A percentile compares a stretch with the other conserved stretches of the same genome.
phyloP scores from a whole-genome alignment of 1,140 invertebrate genomes.

The Aphelenchoides fujianensis region DNA sequence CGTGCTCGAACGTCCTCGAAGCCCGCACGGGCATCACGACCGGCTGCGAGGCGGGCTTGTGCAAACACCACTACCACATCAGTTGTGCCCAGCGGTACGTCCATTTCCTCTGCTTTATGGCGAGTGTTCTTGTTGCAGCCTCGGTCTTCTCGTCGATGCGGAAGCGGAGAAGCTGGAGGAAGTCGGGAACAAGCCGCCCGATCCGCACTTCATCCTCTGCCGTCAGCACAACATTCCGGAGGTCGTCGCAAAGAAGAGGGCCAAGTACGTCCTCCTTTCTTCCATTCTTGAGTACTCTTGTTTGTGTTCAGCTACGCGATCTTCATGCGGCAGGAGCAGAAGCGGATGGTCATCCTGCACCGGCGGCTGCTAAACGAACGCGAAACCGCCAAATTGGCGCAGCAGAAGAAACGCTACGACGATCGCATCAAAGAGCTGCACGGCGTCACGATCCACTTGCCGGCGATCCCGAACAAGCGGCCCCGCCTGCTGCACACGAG shows the following conservation, averaged over 20 bases:
- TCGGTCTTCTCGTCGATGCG: constrained; percentile 48
- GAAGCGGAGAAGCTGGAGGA: constrained; percentile 30
- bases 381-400: constrained; percentile 1
- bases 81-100: constrained; percentile 70
- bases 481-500: constrained; percentile 38
- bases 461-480: constrained; percentile 24
- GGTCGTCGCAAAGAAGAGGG: constrained; percentile 23
- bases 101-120: constrained; percentile 5
- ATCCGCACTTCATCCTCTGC: constrained; percentile 44
- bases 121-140: constrained; percentile 27
- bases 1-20: constrained; percentile 81
- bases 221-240: constrained; percentile 41
- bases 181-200: neutral
- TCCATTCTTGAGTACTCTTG: constrained; percentile 7
- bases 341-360: constrained; percentile 32
- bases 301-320: constrained; percentile 43
- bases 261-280: constrained; percentile 27
- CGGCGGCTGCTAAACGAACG: constrained; percentile 36
- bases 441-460: constrained; percentile 17
- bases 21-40: constrained; percentile 88
- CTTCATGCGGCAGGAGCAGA: constrained; percentile 42
- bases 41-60: constrained; percentile 94
- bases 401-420: constrained; percentile 19
- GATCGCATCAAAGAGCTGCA: constrained; percentile 1
- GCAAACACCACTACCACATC: constrained; percentile 92